A percentile compares a stretch with the other conserved stretches of the same genome.
Conservation (phyloP, 2,888 invertebrate genomes). For the Phragmatobia fuliginosa region DNA sequence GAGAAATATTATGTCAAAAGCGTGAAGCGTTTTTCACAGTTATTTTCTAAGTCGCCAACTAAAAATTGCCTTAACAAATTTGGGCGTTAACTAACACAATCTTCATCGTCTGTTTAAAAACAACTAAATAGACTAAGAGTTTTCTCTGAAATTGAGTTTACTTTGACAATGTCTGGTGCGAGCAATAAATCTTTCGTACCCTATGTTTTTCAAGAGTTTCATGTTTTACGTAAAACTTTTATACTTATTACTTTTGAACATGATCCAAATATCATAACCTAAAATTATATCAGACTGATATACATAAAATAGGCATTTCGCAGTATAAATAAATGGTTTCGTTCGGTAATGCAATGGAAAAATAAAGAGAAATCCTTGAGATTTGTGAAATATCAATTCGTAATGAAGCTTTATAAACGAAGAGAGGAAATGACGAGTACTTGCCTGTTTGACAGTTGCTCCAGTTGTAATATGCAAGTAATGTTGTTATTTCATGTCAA, state of each 20-base stretch:
- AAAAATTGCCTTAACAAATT: neutral
- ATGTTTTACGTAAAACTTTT: neutral
- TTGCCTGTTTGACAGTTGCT: constrained; percentile 50
- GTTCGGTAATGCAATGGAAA: neutral
- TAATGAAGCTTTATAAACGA: constrained; percentile 53
- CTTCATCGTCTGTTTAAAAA: no score
- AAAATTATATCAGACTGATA: neutral
- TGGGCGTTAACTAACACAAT: neutral
- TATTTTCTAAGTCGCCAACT: neutral
- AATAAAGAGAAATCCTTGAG: constrained; percentile 14
- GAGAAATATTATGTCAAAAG: no score
- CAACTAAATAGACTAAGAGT: neutral
- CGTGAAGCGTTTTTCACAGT: no score
- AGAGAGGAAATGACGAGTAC: constrained; percentile 57
- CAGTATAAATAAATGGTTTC: neutral
- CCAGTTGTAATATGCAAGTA: constrained; percentile 60
- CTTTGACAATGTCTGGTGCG: neutral
- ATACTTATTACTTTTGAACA: neutral
- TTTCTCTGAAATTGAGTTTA: neutral
- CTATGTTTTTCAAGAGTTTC: neutral
- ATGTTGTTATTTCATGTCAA: constrained; percentile 29
- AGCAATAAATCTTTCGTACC: neutral
- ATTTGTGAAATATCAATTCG: constrained; percentile 5
- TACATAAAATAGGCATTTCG: neutral
- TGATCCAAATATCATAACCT: constrained; percentile 4